These are phyloP conservation scores for Drosophila willistoni DNA, from an alignment of 1,140 invertebrate genomes.

Conservation along the genomic window DNA sequence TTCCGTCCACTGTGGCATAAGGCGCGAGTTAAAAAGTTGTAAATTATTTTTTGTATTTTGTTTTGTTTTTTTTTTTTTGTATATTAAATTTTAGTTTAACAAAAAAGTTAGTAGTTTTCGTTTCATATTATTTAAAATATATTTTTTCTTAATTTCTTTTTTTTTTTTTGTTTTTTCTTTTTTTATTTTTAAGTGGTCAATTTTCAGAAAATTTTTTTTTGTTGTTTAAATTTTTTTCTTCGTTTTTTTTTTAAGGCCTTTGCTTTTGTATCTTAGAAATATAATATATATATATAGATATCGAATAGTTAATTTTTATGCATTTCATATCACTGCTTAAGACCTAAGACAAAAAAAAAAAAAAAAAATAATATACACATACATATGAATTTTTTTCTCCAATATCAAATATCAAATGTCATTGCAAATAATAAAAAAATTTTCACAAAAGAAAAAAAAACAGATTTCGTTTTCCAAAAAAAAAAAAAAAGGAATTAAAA, in stretches of 20 bases:
- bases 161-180: constrained; percentile 14
- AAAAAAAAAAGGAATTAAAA: constrained; percentile 60
- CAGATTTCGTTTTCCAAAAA: constrained; percentile 26
- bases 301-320: constrained; percentile 45
- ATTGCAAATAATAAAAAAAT: constrained; percentile 59
- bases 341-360: constrained; percentile 49
- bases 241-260: constrained; percentile 36
- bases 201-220: constrained; percentile 35
- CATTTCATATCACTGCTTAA: constrained; percentile 69
- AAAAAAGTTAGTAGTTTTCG: constrained; percentile 50
- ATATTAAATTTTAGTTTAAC: constrained; percentile 53
- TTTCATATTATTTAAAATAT: constrained; percentile 16
- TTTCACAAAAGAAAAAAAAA: constrained; percentile 8
- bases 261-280: constrained; percentile 35
- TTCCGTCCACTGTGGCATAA: constrained; percentile 42
- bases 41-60: constrained; percentile 31
- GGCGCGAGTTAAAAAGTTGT: constrained; percentile 54
- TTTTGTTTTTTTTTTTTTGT: constrained; percentile 30
- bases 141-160: constrained; percentile 14
- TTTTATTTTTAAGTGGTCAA: constrained; percentile 40
- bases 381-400: background rate
- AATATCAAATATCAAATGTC: constrained; percentile 70
- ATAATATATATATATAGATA: constrained; percentile 54
- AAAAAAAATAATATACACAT: constrained; percentile 20
- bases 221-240: constrained; percentile 57